A percentile compares a stretch with the other conserved stretches of the same genome.
Evolutionary conservation across 2,113 vertebrate species (phyloP).

Genomic region (Mormyrus iriodes): DNA sequence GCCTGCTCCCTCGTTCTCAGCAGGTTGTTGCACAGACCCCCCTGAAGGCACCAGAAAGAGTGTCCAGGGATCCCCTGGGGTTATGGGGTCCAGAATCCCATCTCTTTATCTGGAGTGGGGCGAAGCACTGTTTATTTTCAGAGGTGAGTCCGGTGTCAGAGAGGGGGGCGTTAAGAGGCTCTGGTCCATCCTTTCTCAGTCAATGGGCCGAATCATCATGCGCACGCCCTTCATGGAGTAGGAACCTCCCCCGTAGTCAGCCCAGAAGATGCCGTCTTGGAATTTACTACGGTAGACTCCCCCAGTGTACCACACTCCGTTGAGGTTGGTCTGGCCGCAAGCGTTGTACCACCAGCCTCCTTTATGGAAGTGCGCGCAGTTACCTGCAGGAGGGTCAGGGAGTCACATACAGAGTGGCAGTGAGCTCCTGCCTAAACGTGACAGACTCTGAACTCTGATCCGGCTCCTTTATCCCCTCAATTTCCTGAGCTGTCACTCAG

Average conservation of each 20-base stretch:
- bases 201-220: slow-evolving; percentile 94
- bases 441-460: neutral
- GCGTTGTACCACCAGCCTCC: slow-evolving; percentile 99
- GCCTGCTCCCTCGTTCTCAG: neutral
- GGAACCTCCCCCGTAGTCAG: slow-evolving; percentile 90
- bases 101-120: neutral
- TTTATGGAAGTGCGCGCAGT: slow-evolving; percentile 97
- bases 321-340: slow-evolving; percentile 92
- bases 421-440: neutral
- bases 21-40: neutral
- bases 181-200: slow-evolving; percentile 49
- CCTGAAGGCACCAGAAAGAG: neutral
- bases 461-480: neutral
- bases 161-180: neutral
- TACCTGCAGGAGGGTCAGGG: slow-evolving; percentile 61
- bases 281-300: slow-evolving; percentile 96
- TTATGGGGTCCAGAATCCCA: neutral
- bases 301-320: slow-evolving; percentile 93
- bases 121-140: neutral
- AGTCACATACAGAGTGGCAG: neutral
- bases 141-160: neutral
- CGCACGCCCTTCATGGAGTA: slow-evolving; percentile 87
- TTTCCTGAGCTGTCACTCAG: neutral
- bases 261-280: slow-evolving; percentile 97
- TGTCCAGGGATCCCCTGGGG: neutral